These are phyloP conservation scores for Petrocephalus schoutedeni DNA, from an alignment of 2,797 vertebrate genomes.

Conservation along the genomic window DNA sequence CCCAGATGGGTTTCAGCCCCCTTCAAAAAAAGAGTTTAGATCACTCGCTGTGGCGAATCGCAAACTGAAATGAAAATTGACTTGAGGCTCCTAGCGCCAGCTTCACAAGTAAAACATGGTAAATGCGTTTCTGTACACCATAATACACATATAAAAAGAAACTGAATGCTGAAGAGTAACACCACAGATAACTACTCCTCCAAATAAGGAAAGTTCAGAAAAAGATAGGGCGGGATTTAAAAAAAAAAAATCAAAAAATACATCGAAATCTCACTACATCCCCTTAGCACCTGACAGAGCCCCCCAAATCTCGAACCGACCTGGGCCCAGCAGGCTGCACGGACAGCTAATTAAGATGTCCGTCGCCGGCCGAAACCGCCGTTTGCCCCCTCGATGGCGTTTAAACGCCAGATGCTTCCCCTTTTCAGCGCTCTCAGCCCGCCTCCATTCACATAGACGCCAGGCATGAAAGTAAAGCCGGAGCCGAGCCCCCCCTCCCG, in stretches of 20 bases:
- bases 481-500: neutral
- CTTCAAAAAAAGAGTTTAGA: neutral
- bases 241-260: neutral
- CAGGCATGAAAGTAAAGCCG: neutral
- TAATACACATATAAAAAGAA: neutral
- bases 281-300: neutral
- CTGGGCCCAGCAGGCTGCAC: neutral
- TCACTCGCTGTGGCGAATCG: neutral
- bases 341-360: slow-evolving; percentile 15
- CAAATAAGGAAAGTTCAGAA: neutral
- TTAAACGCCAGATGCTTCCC: slow-evolving; percentile 9
- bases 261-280: neutral
- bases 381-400: neutral
- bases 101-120: neutral
- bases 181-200: neutral
- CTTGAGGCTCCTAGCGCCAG: neutral
- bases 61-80: neutral
- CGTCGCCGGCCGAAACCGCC: neutral
- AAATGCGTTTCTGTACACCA: neutral
- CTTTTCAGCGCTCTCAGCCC: neutral
- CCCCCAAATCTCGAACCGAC: slow-evolving; percentile 3
- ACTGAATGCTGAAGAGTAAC: neutral
- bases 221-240: neutral
- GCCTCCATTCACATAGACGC: slow-evolving; percentile 11
- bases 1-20: neutral